These are phyloP conservation scores for Drosophila rhopaloa DNA, from an alignment of 1,140 invertebrate genomes.

Conservation along the genomic window DNA sequence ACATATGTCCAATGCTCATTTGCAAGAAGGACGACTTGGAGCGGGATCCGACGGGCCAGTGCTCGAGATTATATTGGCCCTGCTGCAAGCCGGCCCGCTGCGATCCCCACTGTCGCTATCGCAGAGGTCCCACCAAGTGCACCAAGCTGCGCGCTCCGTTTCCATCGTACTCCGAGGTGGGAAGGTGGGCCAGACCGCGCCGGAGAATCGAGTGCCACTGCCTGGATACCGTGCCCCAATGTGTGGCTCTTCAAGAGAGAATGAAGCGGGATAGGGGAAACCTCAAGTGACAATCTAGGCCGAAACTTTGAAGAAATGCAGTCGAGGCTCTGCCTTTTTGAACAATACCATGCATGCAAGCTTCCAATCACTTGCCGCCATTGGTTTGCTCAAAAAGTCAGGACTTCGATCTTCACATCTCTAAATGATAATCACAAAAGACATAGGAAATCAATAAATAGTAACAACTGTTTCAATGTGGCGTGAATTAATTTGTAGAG, in stretches of 20 bases:
- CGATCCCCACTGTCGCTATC: not conserved
- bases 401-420: not conserved
- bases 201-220: slow-evolving; percentile 16
- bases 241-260: not conserved
- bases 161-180: slow-evolving; percentile 34
- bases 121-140: not conserved
- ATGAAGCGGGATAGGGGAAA: not conserved
- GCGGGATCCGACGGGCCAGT: not conserved
- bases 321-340: not conserved
- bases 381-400: not conserved
- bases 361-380: not conserved
- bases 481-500: not conserved
- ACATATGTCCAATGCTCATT: slow-evolving; percentile 2
- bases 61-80: slow-evolving; percentile 31
- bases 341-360: not conserved
- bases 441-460: not conserved
- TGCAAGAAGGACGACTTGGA: not conserved
- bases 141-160: slow-evolving; percentile 17
- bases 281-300: not conserved
- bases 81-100: slow-evolving; percentile 40
- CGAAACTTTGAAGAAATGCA: no score
- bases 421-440: not conserved
- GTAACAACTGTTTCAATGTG: not conserved
- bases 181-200: not conserved
- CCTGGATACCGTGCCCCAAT: not conserved